Evolutionary conservation across 2,888 invertebrate genomes (phyloP), one percentile per base, ranked within the genome.

Genomic region (Punctoribates punctum): DNA sequence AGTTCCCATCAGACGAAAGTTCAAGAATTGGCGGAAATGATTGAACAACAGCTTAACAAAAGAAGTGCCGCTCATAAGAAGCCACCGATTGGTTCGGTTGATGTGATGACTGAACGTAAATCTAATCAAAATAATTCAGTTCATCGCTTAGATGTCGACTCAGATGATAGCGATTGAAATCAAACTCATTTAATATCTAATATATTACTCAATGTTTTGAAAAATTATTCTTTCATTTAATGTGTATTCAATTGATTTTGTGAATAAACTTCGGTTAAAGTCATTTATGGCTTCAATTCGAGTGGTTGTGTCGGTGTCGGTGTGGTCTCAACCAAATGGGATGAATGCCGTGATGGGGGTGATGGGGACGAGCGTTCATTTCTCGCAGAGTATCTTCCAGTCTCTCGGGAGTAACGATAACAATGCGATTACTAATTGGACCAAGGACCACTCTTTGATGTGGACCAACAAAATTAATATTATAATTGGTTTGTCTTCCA

Each of bases 1-100:
- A 9, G 9, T 17, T 6, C 54, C 0, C 25, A 74, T 29, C 46
- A 62, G 23, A 60, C 23, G 46, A 62, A 62, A 65, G 75, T 75
- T 6, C 42, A 60, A 9, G 75, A 75, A 65, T 75, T 75, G 65
- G 42, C 75, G 1, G 46, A 75, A 75, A 29, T 75, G 62, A 75
- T 75, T 62, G 75, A 75, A 62, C 34, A 57, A 25, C 62, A 75
- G 62, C 27, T 75, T 8, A 38, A 17, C 17, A 67, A 67, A 20
- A 34, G 67, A 67, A 67, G 67, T 67, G n/a, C 17, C 5, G 29
- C 6, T 20, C 25, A 34, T 38, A 67, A 38, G n/a, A 67, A 38
- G n/a, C 38, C 67, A n/a, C 67, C 67, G 17, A 29, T 67, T 6
- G 67, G 67, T 38, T 67, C 67, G n/a, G 67, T 67, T 1, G 34